Evolutionary conservation across 2,888 invertebrate species (phyloP).

Genomic region (Pseudococcus longispinus): DNA sequence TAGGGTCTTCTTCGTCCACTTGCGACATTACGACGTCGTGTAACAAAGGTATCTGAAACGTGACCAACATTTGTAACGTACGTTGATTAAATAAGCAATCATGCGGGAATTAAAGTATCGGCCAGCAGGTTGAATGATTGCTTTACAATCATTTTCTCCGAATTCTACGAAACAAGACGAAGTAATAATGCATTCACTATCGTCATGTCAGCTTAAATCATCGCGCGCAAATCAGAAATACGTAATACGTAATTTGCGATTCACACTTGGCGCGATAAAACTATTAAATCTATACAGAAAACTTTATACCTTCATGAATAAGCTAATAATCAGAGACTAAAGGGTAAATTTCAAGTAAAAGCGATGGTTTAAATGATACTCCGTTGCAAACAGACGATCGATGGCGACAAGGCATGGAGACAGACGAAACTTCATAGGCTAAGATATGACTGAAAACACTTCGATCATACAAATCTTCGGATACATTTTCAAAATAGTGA

Average conservation of each 20-base stretch:
- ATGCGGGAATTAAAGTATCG: not conserved
- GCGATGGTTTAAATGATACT: not conserved
- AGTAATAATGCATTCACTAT: too few relatives aligned
- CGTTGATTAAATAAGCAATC: not conserved
- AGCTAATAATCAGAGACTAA: not conserved
- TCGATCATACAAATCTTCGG: not conserved
- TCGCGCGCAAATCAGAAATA: too few relatives aligned
- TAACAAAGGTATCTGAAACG: not conserved
- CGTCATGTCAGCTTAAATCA: too few relatives aligned
- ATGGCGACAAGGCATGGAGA: not conserved
- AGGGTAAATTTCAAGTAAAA: not conserved
- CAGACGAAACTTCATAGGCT: not conserved
- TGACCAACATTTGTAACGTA: not conserved
- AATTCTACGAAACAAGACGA: too few relatives aligned
- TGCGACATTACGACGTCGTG: slow-evolving; percentile 25
- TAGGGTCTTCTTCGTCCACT: slow-evolving; percentile 41
- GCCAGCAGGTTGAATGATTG: not conserved
- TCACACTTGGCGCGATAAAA: not conserved
- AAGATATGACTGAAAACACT: not conserved
- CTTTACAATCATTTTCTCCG: not conserved
- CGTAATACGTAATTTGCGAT: too few relatives aligned
- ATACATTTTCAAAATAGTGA: not conserved
- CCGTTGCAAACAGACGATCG: not conserved
- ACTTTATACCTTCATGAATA: not conserved
- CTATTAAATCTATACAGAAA: not conserved